Evolutionary conservation across 2,113 vertebrate genomes (phyloP).

Genomic region (Chroicocephalus ridibundus): DNA sequence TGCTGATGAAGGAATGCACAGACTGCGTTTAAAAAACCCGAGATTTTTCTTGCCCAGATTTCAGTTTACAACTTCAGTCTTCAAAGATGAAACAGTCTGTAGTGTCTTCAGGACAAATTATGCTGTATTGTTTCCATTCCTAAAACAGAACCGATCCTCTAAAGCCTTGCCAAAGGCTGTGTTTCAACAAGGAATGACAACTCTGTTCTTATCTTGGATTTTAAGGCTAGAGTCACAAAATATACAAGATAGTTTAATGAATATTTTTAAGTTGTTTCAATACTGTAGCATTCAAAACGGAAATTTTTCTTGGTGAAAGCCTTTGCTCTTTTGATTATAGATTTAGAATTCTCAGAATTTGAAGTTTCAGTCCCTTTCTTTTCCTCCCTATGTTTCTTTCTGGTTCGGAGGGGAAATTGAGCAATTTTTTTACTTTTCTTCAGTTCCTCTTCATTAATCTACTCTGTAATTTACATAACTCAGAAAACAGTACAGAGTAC

Average conservation of each 20-base stretch:
- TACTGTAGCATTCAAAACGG: not conserved
- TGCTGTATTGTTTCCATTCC: not conserved
- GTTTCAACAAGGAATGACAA: not conserved
- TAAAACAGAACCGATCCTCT: not conserved
- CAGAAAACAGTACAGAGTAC: not conserved
- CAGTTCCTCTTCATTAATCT: slow-evolving; percentile 12
- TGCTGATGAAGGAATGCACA: not conserved
- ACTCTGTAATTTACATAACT: not conserved
- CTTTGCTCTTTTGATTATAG: not conserved
- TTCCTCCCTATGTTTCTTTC: not conserved
- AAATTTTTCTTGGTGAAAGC: not conserved
- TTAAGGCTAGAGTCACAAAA: not conserved
- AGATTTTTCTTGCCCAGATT: not conserved
- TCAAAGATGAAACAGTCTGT: not conserved
- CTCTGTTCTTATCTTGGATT: not conserved
- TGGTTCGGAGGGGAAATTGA: not conserved
- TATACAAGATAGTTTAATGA: not conserved
- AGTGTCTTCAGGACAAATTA: not conserved
- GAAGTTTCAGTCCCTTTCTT: not conserved
- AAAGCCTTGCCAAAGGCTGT: slow-evolving; percentile 13
- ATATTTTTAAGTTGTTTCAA: not conserved
- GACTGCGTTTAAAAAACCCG: not conserved
- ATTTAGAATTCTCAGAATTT: not conserved
- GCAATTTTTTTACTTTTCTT: slow-evolving; percentile 19
- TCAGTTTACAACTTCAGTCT: not conserved